Evolutionary conservation across 2,797 vertebrate species (phyloP).

Genomic region (Sylvilagus floridanus): DNA sequence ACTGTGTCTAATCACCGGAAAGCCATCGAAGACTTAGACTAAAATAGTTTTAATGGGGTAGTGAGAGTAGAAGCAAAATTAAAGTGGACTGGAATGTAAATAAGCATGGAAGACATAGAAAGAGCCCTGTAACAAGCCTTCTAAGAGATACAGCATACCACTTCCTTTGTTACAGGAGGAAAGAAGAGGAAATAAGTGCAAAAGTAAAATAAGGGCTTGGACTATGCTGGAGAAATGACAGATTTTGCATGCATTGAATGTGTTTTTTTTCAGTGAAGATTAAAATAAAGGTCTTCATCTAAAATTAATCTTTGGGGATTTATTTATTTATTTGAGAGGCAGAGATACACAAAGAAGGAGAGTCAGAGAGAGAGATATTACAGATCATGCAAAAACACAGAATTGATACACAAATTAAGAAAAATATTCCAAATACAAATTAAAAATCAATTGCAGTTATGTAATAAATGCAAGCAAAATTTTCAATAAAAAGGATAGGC

Average conservation of each 20-base stretch:
- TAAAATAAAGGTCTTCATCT: neutral
- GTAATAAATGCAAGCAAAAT: conserved; percentile 28
- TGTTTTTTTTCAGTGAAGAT: neutral
- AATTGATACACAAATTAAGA: neutral
- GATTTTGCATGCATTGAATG: neutral
- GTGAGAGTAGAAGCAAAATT: neutral
- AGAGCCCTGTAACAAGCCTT: neutral
- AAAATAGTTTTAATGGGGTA: neutral
- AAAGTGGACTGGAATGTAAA: neutral
- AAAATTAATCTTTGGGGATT: too few relatives aligned
- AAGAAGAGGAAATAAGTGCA: neutral
- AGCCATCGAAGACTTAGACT: neutral
- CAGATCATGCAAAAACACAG: neutral
- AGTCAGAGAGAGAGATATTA: neutral
- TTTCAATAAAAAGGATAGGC: neutral
- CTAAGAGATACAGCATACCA: neutral
- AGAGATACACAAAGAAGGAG: too few relatives aligned
- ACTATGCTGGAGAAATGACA: neutral
- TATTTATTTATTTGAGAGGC: too few relatives aligned
- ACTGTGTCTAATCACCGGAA: conserved; percentile 13
- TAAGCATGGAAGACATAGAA: neutral
- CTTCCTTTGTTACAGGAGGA: neutral
- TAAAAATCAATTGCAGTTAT: neutral
- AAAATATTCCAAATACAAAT: conserved; percentile 17
- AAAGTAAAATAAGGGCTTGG: neutral